A percentile compares a stretch with the other conserved stretches of the same genome.
These are phyloP conservation scores for Drosophila ercepeae DNA, from an alignment of 1,140 invertebrate genomes.

Conservation along the genomic window DNA sequence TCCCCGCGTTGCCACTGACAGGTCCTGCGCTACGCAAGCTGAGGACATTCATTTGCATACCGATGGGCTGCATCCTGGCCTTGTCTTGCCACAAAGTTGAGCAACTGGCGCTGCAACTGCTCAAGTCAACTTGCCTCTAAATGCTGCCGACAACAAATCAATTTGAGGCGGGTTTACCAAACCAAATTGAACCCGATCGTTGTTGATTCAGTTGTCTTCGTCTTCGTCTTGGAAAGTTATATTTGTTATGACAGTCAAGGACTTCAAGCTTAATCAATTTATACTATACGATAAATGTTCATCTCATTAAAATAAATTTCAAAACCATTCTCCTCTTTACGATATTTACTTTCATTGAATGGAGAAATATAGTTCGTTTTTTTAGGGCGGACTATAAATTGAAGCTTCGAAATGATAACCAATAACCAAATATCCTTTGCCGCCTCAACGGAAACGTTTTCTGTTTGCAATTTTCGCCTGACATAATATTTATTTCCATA, in stretches of 20 bases:
- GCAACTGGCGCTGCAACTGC: slow-evolving; percentile 8
- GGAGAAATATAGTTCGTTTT: no score
- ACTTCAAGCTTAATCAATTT: slow-evolving; percentile 7
- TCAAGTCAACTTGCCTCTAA: slow-evolving; percentile 47
- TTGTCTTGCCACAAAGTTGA: slow-evolving; percentile 12
- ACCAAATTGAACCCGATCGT: slow-evolving; percentile 50
- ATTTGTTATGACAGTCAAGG: slow-evolving; percentile 13
- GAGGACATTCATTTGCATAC: slow-evolving; percentile 72
- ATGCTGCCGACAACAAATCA: slow-evolving; percentile 72
- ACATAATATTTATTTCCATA: slow-evolving; percentile 11
- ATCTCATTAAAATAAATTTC: no score
- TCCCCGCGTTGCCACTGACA: slow-evolving; percentile 27
- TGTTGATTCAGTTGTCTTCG: slow-evolving; percentile 28
- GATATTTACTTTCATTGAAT: no score
- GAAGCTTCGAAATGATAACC: not conserved
- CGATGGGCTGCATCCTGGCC: slow-evolving; percentile 8
- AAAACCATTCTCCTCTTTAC: no score
- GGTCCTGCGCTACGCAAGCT: slow-evolving; percentile 41
- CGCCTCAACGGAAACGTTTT: slow-evolving; percentile 1
- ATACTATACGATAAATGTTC: no score
- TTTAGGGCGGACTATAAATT: no score
- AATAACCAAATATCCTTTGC: slow-evolving; percentile 4
- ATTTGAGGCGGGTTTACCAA: slow-evolving; percentile 61
- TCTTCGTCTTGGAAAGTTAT: not conserved
- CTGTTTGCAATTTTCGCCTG: slow-evolving; percentile 3